phyloP scores from a whole-genome alignment of 2,113 vertebrate genomes.

The Struthio camelus region DNA sequence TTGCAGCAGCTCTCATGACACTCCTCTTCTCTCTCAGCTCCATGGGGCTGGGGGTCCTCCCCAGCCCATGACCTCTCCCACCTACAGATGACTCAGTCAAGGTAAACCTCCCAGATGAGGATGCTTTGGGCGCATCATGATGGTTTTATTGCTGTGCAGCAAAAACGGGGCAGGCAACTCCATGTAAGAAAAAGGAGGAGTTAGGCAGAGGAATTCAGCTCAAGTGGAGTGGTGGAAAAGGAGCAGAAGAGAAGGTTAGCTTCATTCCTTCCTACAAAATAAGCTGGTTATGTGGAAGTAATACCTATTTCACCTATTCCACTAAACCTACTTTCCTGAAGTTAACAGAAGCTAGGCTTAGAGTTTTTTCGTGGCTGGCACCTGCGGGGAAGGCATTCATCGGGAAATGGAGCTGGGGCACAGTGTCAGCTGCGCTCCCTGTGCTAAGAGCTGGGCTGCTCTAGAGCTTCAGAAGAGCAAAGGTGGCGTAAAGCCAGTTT shows the following conservation, averaged over 20 bases:
- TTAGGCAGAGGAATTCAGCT: neutral
- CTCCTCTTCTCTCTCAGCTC: neutral
- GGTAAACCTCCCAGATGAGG: neutral
- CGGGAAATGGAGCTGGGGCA: neutral
- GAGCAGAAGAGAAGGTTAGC: neutral
- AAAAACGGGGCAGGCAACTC: neutral
- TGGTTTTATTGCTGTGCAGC: neutral
- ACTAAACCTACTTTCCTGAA: neutral
- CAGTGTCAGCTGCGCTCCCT: fast-evolving
- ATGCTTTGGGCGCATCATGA: neutral
- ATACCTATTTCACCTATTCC: neutral
- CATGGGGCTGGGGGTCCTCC: neutral
- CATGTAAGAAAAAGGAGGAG: neutral
- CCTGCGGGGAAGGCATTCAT: neutral
- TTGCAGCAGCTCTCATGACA: neutral
- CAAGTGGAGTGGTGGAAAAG: neutral
- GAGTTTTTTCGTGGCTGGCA: neutral
- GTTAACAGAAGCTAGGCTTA: neutral
- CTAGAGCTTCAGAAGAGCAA: neutral
- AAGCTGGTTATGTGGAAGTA: neutral
- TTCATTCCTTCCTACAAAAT: neutral
- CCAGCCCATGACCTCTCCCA: neutral
- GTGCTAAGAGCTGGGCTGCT: neutral
- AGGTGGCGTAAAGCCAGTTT: neutral
- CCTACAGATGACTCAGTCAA: neutral